Percentiles rank a stretch among this genome's conserved stretches.
Evolutionary conservation across 2,113 vertebrate species (phyloP).

Genomic region (Pseudopodoces humilis): DNA sequence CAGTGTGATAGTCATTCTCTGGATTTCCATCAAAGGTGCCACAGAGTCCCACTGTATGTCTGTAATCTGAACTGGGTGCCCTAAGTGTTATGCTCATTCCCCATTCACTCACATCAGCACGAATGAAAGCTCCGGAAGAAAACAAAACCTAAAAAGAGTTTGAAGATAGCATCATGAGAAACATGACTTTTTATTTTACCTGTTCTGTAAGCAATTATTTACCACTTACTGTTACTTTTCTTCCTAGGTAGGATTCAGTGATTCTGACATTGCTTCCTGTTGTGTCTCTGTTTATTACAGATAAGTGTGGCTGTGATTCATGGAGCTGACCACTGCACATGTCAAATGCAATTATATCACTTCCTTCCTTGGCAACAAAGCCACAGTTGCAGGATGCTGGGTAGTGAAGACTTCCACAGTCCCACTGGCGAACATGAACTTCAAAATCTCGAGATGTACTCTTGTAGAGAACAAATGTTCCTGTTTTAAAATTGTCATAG

Average conservation of each 20-base stretch:
- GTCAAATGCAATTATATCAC: conserved; percentile 81
- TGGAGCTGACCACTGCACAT: conserved; percentile 85
- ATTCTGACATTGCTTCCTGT: conserved; percentile 77
- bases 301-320: conserved; percentile 82
- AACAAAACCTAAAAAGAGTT: conserved; percentile 80
- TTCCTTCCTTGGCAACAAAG: conserved; percentile 82
- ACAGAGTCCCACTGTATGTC: conserved; percentile 86
- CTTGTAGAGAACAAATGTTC: conserved; percentile 88
- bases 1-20: conserved; percentile 84
- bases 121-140: conserved; percentile 86
- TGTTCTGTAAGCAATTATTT: neutral
- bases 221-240: conserved; percentile 89
- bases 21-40: conserved; percentile 84
- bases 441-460: conserved; percentile 82
- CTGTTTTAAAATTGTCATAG: conserved; percentile 88
- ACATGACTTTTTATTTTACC: neutral
- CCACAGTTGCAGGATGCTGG: conserved; percentile 86
- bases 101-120: conserved; percentile 87
- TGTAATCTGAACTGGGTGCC: conserved; percentile 80
- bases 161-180: neutral
- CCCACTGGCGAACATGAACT: conserved; percentile 89
- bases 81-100: conserved; percentile 89
- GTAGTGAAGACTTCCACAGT: conserved; percentile 83
- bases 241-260: conserved; percentile 87
- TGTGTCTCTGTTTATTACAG: conserved; percentile 78